phyloP scores from a whole-genome alignment of 2,113 vertebrate genomes.

The Crotalus helleri region DNA sequence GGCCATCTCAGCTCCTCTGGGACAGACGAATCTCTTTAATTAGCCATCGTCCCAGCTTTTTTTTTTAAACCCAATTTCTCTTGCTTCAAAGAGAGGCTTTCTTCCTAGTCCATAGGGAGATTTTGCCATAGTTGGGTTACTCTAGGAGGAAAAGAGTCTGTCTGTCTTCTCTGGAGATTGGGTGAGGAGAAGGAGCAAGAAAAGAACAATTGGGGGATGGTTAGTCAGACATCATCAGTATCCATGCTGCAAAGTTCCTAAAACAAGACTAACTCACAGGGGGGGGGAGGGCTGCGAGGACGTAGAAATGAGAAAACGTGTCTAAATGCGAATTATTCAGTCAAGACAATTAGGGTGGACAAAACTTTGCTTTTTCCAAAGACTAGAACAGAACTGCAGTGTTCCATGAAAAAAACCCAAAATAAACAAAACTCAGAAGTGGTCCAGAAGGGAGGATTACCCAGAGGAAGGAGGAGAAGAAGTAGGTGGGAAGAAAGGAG shows the following conservation, averaged over 20 bases:
- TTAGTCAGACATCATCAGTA: conserved; percentile 15
- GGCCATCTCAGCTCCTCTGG: conserved; percentile 35
- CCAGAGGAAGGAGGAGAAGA: neutral
- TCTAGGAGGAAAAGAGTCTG: neutral
- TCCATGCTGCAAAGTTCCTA: conserved; percentile 43
- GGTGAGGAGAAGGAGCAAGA: conserved; percentile 7
- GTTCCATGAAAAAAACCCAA: conserved; percentile 15
- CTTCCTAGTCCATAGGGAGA: conserved; percentile 25
- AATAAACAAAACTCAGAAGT: neutral
- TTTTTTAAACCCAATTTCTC: conserved; percentile 15
- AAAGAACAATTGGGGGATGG: conserved; percentile 17
- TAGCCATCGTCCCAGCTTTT: neutral
- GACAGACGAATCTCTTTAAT: conserved; percentile 38
- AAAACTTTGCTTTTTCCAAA: conserved; percentile 13
- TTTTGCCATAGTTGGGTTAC: conserved; percentile 19
- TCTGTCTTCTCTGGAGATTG: neutral
- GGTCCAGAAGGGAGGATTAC: neutral
- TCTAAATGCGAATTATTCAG: conserved; percentile 43
- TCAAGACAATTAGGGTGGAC: conserved; percentile 32
- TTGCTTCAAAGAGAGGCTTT: neutral
- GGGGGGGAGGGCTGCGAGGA: neutral
- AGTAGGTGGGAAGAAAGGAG: neutral
- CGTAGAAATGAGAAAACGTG: conserved; percentile 26
- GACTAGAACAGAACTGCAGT: neutral
- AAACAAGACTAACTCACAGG: conserved; percentile 39